Evolutionary conservation across 1,140 invertebrate species (phyloP).

Genomic region (Drosophila fuyamai): DNA sequence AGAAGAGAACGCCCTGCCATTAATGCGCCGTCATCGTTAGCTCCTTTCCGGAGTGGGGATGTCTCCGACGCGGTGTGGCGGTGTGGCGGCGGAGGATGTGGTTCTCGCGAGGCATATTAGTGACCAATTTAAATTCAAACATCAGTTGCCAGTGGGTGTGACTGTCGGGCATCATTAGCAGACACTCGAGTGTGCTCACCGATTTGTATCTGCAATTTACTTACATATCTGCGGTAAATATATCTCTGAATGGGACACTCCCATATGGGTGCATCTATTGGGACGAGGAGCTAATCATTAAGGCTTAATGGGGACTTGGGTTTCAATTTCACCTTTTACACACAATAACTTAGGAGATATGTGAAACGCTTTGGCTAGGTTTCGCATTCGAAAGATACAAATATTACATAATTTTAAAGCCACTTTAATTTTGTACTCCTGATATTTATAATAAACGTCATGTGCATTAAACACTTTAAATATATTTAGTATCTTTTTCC

Average conservation of each 20-base stretch:
- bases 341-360: no score
- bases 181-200: constrained; percentile 33
- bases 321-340: background rate
- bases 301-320: background rate
- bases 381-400: no score
- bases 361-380: no score
- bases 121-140: constrained; percentile 72
- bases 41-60: background rate
- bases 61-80: background rate
- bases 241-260: background rate
- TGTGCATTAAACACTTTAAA: no score
- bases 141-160: constrained; percentile 53
- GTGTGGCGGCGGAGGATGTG: background rate
- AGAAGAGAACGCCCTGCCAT: constrained; percentile 60
- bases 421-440: no score
- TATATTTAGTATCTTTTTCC: no score
- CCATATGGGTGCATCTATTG: background rate
- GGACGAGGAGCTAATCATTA: background rate
- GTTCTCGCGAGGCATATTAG: constrained; percentile 72
- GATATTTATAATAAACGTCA: no score
- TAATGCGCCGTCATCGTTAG: constrained; percentile 51
- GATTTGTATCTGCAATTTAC: constrained; percentile 30
- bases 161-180: constrained; percentile 63
- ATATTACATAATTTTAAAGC: no score
- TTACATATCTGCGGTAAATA: constrained; percentile 12